Percentiles rank a stretch among this genome's conserved stretches.
Evolutionary conservation across 2,797 vertebrate genomes (phyloP).

Genomic region (Rhadinocentrus ornatus): DNA sequence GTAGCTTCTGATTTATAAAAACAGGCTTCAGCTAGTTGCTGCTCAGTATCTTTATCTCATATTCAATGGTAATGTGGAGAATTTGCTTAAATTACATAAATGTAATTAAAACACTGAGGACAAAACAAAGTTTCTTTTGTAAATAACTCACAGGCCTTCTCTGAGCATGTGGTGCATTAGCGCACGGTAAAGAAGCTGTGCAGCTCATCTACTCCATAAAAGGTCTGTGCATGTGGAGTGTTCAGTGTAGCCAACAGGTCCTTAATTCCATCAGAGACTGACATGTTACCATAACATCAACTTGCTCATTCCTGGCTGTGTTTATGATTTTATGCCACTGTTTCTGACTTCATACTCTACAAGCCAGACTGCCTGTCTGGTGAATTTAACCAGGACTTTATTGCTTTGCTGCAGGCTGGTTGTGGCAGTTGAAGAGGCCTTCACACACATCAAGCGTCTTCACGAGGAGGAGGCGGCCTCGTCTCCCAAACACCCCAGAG

Average conservation of each 20-base stretch:
- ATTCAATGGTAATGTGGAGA: background rate
- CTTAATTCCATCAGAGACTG: background rate
- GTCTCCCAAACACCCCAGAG: constrained; percentile 85
- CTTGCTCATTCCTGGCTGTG: background rate
- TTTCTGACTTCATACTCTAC: background rate
- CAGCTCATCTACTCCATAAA: background rate
- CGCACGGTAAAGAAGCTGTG: background rate
- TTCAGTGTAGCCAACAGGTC: background rate
- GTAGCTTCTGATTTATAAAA: no score
- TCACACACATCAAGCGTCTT: constrained; percentile 93
- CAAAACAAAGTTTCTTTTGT: background rate
- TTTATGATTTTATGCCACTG: background rate
- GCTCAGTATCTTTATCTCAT: background rate
- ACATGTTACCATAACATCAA: background rate
- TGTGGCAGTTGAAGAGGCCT: constrained; percentile 93
- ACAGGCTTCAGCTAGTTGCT: background rate
- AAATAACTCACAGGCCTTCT: background rate
- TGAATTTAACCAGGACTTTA: background rate
- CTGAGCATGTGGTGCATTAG: background rate
- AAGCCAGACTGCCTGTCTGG: background rate
- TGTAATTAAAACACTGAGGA: background rate
- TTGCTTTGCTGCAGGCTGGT: constrained; percentile 83
- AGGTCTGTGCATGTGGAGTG: background rate
- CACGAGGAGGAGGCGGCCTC: constrained; percentile 86
- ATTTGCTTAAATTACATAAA: background rate